phyloP scores from a whole-genome alignment of 2,113 vertebrate genomes.

The Ameiurus melas region DNA sequence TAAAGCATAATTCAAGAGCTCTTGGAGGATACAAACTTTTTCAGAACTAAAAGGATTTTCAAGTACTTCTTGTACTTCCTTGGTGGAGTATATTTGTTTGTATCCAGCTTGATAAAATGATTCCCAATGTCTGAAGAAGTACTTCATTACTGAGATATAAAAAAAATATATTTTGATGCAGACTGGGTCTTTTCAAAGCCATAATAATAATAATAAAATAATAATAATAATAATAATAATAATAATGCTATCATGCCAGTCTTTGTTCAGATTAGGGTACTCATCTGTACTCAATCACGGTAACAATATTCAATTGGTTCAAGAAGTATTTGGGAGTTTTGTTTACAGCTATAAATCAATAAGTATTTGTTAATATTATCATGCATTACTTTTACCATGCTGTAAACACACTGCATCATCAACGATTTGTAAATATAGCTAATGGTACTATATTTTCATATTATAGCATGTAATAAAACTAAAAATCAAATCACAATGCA shows the following conservation, averaged over 20 bases:
- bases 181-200: too few species aligned
- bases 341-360: neutral
- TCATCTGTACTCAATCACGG: neutral
- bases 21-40: neutral
- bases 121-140: neutral
- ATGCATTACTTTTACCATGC: neutral
- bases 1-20: neutral
- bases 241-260: too few species aligned
- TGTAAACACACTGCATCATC: neutral
- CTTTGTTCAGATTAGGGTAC: neutral
- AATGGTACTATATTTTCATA: neutral
- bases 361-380: neutral
- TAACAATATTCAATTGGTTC: neutral
- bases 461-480: neutral
- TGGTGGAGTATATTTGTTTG: neutral
- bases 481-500: neutral
- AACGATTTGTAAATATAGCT: neutral
- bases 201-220: too few species aligned
- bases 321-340: neutral
- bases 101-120: neutral
- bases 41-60: neutral
- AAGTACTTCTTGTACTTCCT: neutral
- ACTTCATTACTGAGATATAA: neutral
- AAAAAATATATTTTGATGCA: too few species aligned
- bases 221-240: too few species aligned